Evolutionary conservation across 2,113 vertebrate species (phyloP).

Genomic region (Dasypus novemcinctus): DNA sequence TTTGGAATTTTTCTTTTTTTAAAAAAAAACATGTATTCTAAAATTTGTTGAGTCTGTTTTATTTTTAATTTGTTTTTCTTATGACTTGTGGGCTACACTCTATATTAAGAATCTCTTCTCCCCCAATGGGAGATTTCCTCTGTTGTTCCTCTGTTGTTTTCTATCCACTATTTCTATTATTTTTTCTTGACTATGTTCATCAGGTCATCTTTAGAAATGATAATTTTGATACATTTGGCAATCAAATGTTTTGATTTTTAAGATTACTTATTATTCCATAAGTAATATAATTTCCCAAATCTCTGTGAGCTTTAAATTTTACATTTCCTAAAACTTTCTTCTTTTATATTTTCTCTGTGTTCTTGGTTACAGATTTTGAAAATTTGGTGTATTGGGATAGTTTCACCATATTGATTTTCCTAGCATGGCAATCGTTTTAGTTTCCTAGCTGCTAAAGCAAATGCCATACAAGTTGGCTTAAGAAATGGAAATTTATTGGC

Average conservation of each 20-base stretch:
- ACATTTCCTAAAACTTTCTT: not conserved
- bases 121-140: not conserved
- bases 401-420: not conserved
- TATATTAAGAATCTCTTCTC: not conserved
- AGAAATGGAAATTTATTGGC: no score
- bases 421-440: not conserved
- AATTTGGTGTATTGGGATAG: not conserved
- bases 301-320: not conserved
- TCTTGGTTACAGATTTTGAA: not conserved
- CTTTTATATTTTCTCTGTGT: not conserved
- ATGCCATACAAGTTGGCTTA: no score
- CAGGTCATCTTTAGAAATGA: not conserved
- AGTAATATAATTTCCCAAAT: not conserved
- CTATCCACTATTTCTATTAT: not conserved
- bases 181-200: not conserved
- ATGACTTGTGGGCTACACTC: not conserved
- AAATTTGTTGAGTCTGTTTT: not conserved
- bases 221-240: not conserved
- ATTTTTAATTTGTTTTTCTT: not conserved
- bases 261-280: not conserved
- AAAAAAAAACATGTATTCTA: not conserved
- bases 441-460: no score
- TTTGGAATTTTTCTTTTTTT: not conserved
- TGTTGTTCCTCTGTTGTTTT: not conserved
- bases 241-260: not conserved